These are phyloP conservation scores for Pedionomus torquatus DNA, from an alignment of 2,113 vertebrate species.

Conservation along the genomic window DNA sequence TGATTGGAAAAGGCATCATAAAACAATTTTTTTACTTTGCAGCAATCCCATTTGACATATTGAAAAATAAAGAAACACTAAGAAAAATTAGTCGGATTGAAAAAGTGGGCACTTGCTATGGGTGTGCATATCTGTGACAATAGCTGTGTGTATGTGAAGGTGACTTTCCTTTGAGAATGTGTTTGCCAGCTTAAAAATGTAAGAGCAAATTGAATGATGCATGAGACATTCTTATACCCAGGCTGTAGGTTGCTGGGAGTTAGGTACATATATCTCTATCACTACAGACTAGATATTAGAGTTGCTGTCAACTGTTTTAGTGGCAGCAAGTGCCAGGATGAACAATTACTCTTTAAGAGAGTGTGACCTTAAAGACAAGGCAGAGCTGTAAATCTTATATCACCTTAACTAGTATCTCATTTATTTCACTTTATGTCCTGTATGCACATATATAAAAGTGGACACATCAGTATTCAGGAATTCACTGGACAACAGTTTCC, in stretches of 20 bases:
- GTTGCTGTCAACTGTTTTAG: not conserved
- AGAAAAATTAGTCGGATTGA: slow-evolving; percentile 68
- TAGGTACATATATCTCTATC: slow-evolving; percentile 56
- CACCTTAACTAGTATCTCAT: slow-evolving; percentile 33
- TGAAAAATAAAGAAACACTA: slow-evolving; percentile 59
- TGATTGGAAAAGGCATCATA: slow-evolving; percentile 78
- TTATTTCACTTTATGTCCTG: slow-evolving; percentile 59
- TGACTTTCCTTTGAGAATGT: slow-evolving; percentile 62
- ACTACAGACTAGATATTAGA: slow-evolving; percentile 41
- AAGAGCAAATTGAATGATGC: slow-evolving; percentile 7
- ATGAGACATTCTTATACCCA: not conserved
- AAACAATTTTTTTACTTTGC: slow-evolving; percentile 66
- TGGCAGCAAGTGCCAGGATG: slow-evolving; percentile 5
- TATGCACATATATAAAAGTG: slow-evolving; percentile 47
- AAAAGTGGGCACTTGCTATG: not conserved
- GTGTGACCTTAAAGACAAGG: slow-evolving; percentile 67
- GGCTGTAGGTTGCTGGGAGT: not conserved
- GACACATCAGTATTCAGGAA: slow-evolving; percentile 18
- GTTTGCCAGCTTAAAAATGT: not conserved
- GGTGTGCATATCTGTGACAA: not conserved
- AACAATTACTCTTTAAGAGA: slow-evolving; percentile 59
- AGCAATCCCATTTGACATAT: slow-evolving; percentile 17
- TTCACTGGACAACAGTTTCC: slow-evolving; percentile 48
- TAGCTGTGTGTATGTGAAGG: slow-evolving; percentile 32
- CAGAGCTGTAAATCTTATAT: slow-evolving; percentile 69